A percentile compares a stretch with the other conserved stretches of the same genome.
Evolutionary conservation across 2,888 invertebrate genomes (phyloP).

Genomic region (Imbricaverruca yamaguchii): DNA sequence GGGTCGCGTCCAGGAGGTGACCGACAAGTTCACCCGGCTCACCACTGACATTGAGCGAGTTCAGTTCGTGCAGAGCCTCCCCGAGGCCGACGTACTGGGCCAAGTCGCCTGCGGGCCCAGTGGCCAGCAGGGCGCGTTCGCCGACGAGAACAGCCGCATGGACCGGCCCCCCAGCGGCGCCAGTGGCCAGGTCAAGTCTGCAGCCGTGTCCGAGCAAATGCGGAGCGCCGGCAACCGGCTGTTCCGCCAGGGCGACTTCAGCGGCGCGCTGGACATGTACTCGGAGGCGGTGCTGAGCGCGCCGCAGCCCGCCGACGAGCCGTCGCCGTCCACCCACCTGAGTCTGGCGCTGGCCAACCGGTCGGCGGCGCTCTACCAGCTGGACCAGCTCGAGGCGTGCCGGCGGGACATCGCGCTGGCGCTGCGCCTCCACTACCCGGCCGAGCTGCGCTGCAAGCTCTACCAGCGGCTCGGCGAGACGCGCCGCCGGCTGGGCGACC

Average conservation of each 20-base stretch:
- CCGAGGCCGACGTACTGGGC: not conserved
- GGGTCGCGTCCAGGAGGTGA: not conserved
- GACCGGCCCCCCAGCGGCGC: too few relatives aligned
- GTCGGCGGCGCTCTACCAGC: conserved; percentile 15
- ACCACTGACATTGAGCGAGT: not conserved
- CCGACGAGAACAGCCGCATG: too few relatives aligned
- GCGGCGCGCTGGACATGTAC: not conserved
- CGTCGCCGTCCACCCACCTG: not conserved
- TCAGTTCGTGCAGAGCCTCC: not conserved
- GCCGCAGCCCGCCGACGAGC: not conserved
- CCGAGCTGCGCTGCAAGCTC: not conserved
- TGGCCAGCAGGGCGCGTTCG: not conserved
- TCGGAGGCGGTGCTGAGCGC: not conserved
- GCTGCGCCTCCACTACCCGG: not conserved
- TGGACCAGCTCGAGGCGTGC: not conserved
- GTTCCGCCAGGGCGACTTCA: not conserved
- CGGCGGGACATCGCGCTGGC: not conserved
- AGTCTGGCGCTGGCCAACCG: not conserved
- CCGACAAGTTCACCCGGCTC: not conserved
- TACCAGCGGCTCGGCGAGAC: not conserved
- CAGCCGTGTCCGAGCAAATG: not conserved
- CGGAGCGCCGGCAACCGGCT: not conserved
- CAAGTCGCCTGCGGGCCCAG: not conserved
- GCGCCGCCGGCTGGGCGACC: not conserved
- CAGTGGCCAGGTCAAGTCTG: not conserved